phyloP scores from a whole-genome alignment of 2,888 invertebrate genomes.

The Neuroscelio doddi region DNA sequence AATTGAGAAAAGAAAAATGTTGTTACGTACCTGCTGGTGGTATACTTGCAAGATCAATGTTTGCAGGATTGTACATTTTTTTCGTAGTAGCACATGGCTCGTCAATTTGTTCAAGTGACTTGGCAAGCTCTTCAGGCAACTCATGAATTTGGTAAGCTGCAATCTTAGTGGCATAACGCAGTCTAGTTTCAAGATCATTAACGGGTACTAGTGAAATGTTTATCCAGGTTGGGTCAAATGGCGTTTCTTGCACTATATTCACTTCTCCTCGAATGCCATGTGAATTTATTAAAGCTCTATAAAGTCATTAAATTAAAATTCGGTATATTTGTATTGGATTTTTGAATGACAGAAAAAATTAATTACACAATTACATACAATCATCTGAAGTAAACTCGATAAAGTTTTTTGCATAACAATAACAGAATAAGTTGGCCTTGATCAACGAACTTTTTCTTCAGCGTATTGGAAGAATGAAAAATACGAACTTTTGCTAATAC shows the following conservation, averaged over 20 bases:
- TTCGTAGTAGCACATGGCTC: constrained; percentile 82
- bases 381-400: no score
- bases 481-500: constrained; percentile 32
- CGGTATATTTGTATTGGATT: no score
- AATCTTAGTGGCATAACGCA: constrained; percentile 83
- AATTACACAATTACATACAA: no score
- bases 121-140: constrained; percentile 78
- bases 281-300: constrained; percentile 81
- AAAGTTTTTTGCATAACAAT: no score
- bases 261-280: constrained; percentile 88
- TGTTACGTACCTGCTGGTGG: constrained; percentile 79
- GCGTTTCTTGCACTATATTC: constrained; percentile 84
- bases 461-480: constrained; percentile 21
- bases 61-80: constrained; percentile 83
- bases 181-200: constrained; percentile 79
- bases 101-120: constrained; percentile 68
- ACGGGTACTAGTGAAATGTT: constrained; percentile 81
- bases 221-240: constrained; percentile 88
- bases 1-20: no score
- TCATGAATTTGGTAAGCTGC: constrained; percentile 82
- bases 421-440: constrained; percentile 14
- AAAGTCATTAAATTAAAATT: constrained; percentile 37
- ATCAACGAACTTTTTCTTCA: constrained; percentile 8
- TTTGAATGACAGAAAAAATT: no score
- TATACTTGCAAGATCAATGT: constrained; percentile 73